Evolutionary conservation across 2,113 vertebrate genomes (phyloP).

Genomic region (Perccottus glenii): DNA sequence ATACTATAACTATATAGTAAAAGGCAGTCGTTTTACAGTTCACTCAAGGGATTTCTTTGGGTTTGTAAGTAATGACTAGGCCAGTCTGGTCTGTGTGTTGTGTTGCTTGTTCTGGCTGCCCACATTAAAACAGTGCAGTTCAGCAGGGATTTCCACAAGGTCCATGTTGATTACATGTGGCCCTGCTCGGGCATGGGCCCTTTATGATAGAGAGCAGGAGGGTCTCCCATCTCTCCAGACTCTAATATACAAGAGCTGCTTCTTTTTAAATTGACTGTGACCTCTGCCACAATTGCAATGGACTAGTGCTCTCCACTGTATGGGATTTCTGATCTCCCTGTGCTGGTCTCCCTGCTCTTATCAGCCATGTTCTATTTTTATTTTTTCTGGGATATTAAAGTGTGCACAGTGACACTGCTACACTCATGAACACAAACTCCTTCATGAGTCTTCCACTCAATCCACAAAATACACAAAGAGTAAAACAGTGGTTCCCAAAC

Average conservation of each 20-base stretch:
- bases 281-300: constrained; percentile 75
- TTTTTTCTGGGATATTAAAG: constrained; percentile 73
- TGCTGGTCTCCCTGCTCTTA: constrained; percentile 51
- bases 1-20: neutral
- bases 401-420: constrained; percentile 43
- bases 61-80: constrained; percentile 44
- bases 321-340: constrained; percentile 66
- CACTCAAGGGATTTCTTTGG: constrained; percentile 36
- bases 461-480: neutral
- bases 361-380: constrained; percentile 67
- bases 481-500: neutral
- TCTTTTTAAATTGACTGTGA: constrained; percentile 78
- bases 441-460: constrained; percentile 1
- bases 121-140: constrained; percentile 60
- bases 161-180: constrained; percentile 75
- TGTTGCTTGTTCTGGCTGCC: constrained; percentile 50
- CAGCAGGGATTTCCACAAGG: constrained; percentile 67
- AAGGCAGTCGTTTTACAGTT: constrained; percentile 1
- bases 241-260: constrained; percentile 76
- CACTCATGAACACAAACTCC: constrained; percentile 29
- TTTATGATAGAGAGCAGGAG: constrained; percentile 73
- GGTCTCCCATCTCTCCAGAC: constrained; percentile 69
- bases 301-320: constrained; percentile 73
- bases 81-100: constrained; percentile 33
- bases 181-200: constrained; percentile 57